Percentiles rank a stretch among this genome's conserved stretches.
Evolutionary conservation across 2,888 invertebrate genomes (phyloP).

Genomic region (Callyntrura sp.): DNA sequence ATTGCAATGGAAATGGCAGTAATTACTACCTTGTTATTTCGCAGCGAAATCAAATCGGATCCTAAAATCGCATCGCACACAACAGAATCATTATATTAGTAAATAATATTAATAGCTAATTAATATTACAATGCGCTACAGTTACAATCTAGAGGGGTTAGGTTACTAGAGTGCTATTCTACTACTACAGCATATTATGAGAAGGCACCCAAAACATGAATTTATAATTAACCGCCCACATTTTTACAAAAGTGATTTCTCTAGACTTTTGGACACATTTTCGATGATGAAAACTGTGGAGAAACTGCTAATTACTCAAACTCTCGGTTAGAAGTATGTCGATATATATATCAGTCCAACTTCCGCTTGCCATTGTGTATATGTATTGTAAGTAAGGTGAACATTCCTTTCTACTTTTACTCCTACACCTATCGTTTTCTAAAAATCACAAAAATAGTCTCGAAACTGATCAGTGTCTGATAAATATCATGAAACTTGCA

Average conservation of each 20-base stretch:
- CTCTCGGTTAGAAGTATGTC: background rate
- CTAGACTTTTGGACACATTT: constrained; percentile 32
- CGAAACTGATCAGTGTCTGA: constrained; percentile 17
- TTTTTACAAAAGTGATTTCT: constrained; percentile 35
- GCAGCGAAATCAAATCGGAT: constrained; percentile 40
- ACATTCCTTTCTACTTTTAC: background rate
- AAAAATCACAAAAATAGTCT: background rate
- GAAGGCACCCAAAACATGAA: constrained; percentile 48
- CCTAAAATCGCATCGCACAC: constrained; percentile 38
- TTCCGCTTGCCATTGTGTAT: constrained; percentile 9
- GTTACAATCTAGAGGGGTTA: background rate
- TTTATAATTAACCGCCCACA: constrained; percentile 56
- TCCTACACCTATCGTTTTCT: background rate
- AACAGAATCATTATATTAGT: background rate
- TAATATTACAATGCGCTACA: constrained; percentile 1
- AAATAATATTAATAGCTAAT: background rate
- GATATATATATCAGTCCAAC: constrained; percentile 8
- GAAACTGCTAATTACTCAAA: background rate
- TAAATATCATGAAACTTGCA: background rate
- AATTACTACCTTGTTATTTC: background rate
- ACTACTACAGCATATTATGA: background rate
- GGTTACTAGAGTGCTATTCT: background rate
- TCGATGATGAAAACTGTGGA: constrained; percentile 18
- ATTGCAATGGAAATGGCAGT: too few relatives aligned
- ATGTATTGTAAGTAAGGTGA: background rate